Conservation (phyloP, 2,888 invertebrate genomes). For the Plutella xylostella region DNA sequence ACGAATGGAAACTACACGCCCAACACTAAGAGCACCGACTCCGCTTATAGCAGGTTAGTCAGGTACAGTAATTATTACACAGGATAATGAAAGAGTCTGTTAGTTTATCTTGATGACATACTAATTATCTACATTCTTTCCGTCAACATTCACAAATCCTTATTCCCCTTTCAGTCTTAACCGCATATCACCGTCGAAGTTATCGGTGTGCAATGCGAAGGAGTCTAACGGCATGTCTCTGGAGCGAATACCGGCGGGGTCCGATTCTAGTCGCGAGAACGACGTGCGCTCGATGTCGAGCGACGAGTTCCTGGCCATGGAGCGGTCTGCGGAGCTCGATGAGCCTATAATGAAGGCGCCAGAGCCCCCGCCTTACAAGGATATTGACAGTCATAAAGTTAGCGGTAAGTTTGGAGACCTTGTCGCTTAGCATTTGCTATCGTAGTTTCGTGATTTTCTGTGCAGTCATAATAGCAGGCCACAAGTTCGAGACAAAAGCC, state of each 20-base stretch:
- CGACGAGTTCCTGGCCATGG: constrained; percentile 62
- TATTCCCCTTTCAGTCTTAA: no score
- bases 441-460: no score
- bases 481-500: no score
- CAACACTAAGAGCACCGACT: constrained; percentile 71
- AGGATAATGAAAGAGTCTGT: neutral
- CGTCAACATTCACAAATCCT: no score
- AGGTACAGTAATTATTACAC: constrained; percentile 33
- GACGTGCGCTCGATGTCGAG: constrained; percentile 51
- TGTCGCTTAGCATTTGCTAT: no score
- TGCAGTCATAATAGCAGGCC: no score
- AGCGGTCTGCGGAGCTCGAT: constrained; percentile 51
- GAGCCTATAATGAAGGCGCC: no score
- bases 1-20: constrained; percentile 42
- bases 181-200: constrained; percentile 58
- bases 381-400: constrained; percentile 36
- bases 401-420: constrained; percentile 27
- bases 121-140: neutral
- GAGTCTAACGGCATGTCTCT: constrained; percentile 40
- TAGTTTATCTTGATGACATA: neutral
- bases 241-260: constrained; percentile 42
- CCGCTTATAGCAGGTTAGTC: constrained; percentile 87
- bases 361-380: constrained; percentile 31
- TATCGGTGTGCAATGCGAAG: constrained; percentile 51
- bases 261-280: constrained; percentile 48